Base-by-base conservation (phyloP, 2,888 invertebrate genomes). In the Eupelmus urozonus region DNA sequence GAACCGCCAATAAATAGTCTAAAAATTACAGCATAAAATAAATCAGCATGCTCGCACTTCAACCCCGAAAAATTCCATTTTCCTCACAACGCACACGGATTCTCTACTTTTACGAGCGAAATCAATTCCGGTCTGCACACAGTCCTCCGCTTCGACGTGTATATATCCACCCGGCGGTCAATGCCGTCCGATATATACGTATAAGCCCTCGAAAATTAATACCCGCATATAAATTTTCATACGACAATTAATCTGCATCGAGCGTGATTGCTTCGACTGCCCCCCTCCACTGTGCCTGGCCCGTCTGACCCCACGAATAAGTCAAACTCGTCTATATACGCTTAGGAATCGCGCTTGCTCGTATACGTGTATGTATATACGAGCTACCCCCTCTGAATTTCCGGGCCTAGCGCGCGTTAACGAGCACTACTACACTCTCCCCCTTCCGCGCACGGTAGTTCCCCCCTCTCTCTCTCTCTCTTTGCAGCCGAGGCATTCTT, bases 401-500 rank as follows among this genome's bases (percentile, higher is more conserved):
- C 70, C 59, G 20, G 59, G n/a, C n/a, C n/a, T n/a, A n/a, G n/a
- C n/a, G n/a, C n/a, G n/a, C 62, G 49, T 65, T 65, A 65, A 65
- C 65, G 65, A 65, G 65, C 27, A 23, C 40, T 3, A 57, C 49
- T 13, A n/a, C 55, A 7, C 23, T 16, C 1, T 5, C 55, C 11
- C 11, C 11, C 13, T 3, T 9, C 11, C 25, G 55, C n/a, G n/a
- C 18, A 7, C 60, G 9, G n/a, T n/a, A 23, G 11, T 63, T 23
- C 60, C n/a, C 27, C 72, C 53, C 72, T 53, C 72, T 49, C 71
- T 34, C 60, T 29, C 72, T 40, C 34, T 53, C 45, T 59, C 42
- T 51, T 42, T 29, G 29, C 4, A 18, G 51, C 25, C 67, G 78
- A 85, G 86, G 88, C 86, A 89, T 89, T 89, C 89, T 89, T 89